Evolutionary conservation across 2,888 invertebrate species (phyloP).

Genomic region (Lamellibrachia satsuma): DNA sequence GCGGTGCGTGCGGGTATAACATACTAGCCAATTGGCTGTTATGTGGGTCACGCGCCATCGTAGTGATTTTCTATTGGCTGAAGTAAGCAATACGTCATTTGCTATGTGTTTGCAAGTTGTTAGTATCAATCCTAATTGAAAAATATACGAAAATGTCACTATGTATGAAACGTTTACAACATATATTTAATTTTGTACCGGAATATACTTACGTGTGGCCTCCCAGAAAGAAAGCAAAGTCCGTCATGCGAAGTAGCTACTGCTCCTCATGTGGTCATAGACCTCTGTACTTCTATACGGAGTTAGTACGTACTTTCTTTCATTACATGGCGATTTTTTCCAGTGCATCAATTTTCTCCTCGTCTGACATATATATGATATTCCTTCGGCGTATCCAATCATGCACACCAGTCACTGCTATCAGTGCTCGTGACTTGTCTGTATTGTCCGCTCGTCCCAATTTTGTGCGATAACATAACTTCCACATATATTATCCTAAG

Average conservation of each 20-base stretch:
- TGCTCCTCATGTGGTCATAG: no score
- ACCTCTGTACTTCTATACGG: no score
- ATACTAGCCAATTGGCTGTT: not conserved
- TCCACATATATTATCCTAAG: not conserved
- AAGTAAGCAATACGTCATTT: not conserved
- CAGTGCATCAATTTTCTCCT: not conserved
- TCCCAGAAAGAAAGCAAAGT: no score
- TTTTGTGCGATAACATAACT: not conserved
- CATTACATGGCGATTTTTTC: no score
- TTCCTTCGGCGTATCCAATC: not conserved
- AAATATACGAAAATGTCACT: no score
- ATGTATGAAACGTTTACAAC: no score
- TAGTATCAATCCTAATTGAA: no score
- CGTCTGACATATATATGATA: not conserved
- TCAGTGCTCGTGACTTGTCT: not conserved
- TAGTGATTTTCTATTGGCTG: not conserved
- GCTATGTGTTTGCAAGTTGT: no score
- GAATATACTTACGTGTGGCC: no score
- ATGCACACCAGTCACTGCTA: not conserved
- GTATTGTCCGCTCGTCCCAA: not conserved
- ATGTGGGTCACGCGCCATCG: not conserved
- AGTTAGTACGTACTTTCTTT: no score
- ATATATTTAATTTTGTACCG: no score
- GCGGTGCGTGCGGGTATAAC: not conserved
- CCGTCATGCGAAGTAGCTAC: no score